Conservation (phyloP, 2,888 invertebrate species). For the Caenorhabditis sp. region DNA sequence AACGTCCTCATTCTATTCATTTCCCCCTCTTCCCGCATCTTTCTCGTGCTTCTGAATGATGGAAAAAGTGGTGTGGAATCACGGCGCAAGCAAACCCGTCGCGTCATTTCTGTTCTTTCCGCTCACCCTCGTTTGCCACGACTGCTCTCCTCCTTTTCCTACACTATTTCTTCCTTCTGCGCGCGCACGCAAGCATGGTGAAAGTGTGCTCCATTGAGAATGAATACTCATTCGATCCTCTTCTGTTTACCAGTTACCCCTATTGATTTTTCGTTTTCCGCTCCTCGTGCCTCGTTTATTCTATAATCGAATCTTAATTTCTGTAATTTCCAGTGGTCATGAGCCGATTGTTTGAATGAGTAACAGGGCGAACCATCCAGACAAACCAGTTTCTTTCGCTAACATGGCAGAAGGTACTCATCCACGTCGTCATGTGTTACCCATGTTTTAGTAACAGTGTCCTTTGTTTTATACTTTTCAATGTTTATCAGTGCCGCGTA, state of each 20-base stretch:
- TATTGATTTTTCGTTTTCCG: slow-evolving; percentile 33
- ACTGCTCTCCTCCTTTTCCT: slow-evolving; percentile 1
- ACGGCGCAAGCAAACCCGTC: slow-evolving; percentile 22
- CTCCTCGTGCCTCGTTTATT: not conserved
- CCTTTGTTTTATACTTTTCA: not conserved
- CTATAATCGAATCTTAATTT: not conserved
- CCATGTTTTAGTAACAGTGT: not conserved
- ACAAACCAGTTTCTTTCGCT: slow-evolving; percentile 8
- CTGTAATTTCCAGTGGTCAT: slow-evolving; percentile 33
- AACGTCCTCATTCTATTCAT: slow-evolving; percentile 3
- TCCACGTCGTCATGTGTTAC: slow-evolving; percentile 3
- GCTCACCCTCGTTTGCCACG: not conserved
- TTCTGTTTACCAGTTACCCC: slow-evolving; percentile 45
- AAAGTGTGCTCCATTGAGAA: slow-evolving; percentile 43
- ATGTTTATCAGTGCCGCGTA: not conserved
- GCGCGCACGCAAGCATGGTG: slow-evolving; percentile 4
- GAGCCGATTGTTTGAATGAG: slow-evolving; percentile 40
- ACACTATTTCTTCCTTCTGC: not conserved
- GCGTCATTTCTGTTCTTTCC: slow-evolving; percentile 18
- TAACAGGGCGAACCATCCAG: slow-evolving; percentile 1
- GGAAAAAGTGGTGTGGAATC: slow-evolving; percentile 11
- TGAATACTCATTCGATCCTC: slow-evolving; percentile 39
- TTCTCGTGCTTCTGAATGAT: slow-evolving; percentile 7
- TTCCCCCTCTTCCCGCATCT: slow-evolving; percentile 1
- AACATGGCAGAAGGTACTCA: slow-evolving; percentile 34